Base-by-base conservation (phyloP, 2,113 vertebrate species). In the Orthonyx spaldingii region DNA sequence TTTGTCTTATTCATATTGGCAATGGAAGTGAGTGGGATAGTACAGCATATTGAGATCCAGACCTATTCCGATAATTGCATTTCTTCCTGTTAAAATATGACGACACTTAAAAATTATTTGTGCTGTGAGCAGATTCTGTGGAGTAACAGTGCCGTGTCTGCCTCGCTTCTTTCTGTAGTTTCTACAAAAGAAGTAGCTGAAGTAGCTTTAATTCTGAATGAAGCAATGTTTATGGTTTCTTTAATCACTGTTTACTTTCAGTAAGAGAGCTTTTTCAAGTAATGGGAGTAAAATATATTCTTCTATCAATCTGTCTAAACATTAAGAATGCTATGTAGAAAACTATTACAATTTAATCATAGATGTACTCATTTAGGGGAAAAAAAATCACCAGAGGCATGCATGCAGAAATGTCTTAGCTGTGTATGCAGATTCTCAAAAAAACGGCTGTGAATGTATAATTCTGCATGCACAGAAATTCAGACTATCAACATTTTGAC, bases 171-270 rank as follows among this genome's bases (percentile, higher is more conserved):
- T 76, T 71, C n/a, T 2, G 1, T 76, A 35, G n/a, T 87, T 91
- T 68, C 70, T 91, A 20, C 0, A 0, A 81, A 80, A 76, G 49
- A 77, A 59, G 69, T 64, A 87, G 90, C 78, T 96, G 87, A 87
- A 91, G 75, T 84, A 46, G 57, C 49, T 91, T 90, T 85, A 91
- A 76, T 83, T 91, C 52, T 72, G 78, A 71, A 44, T 61, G 57
- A 72, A 93, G 75, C 46, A 83, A 42, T 95, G 86, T 87, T 96
- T 93, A 81, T 89, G 16, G 32, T 83, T 92, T 72, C 85, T 93
- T 92, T 94, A 96, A 95, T 93, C 85, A 92, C 79, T 90, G 69
- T 96, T 97, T 97, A 90, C 92, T 90, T 95, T 69, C 75, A 90
- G n/a, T 80, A 92, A 88, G 70, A 94, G 75, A 80, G 71, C 53